A percentile compares a stretch with the other conserved stretches of the same genome.
phyloP scores from a whole-genome alignment of 2,797 vertebrate genomes.

The Crocodylus rhombifer region DNA sequence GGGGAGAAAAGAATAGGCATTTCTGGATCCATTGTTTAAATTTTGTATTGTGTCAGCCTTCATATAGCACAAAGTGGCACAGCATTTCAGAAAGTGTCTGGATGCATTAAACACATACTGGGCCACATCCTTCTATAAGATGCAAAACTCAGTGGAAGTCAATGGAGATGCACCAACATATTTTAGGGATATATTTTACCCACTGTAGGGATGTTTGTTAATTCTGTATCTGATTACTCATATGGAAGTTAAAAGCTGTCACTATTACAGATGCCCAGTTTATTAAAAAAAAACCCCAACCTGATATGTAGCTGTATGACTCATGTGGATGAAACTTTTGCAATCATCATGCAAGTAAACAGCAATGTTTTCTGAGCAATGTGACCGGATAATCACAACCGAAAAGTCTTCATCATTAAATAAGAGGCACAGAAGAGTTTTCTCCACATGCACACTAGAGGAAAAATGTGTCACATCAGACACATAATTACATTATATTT shows the following conservation, averaged over 20 bases:
- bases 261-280: neutral
- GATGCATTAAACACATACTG: neutral
- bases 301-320: neutral
- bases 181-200: neutral
- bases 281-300: neutral
- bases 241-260: neutral
- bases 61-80: neutral
- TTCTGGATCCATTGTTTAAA: neutral
- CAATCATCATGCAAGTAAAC: neutral
- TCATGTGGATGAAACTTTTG: neutral
- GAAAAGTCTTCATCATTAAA: neutral
- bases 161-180: neutral
- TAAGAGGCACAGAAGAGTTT: neutral
- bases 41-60: neutral
- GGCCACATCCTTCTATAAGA: neutral
- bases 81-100: neutral
- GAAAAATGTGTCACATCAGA: neutral
- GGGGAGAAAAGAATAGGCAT: neutral
- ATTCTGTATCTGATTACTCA: neutral
- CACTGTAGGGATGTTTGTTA: neutral
- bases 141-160: neutral
- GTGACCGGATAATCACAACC: neutral
- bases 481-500: neutral
- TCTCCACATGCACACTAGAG: neutral
- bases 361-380: neutral